Base-by-base conservation (phyloP, 2,113 vertebrate species). In the Tachuris rubrigastra region DNA sequence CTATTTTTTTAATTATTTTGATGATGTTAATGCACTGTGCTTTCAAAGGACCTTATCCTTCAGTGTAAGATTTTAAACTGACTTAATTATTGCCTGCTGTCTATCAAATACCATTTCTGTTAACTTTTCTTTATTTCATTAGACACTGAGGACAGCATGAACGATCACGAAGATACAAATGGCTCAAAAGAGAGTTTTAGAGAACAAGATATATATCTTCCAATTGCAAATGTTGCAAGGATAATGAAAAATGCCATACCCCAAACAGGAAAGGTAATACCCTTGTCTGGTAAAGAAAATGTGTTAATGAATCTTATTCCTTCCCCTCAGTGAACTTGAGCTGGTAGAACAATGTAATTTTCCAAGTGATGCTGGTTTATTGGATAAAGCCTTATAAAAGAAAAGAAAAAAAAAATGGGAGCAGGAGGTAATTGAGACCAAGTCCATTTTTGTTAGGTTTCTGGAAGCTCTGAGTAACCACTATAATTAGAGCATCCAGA, bases 191-290 rank as follows among this genome's bases (percentile, higher is more conserved):
- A 99, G 97, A 99, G 99, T 97, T 99, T 99, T 96, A 97, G 99
- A 98, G 99, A 99, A 96, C 99, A 99, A 98, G 99, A 99, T 96
- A 99, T 99, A 76, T 99, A 99, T 71, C 99, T 99, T 90, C 99
- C 99, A 31, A 99, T 99, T 56, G 99, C 99, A 91, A 99, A 99
- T 24, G 99, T 99, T 94, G 99, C 99, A 37, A 98, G 99, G 88
- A 99, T 99, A 98, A 99, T 99, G 99, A 99, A 99, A 97, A 99
- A 99, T 37, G 99, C 99, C 52, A 99, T 99, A 95, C 99, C 99
- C 27, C 99, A 99, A 92, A 99, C 99, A 24, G 99, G 99, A 97
- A 99, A 99, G 99, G 99, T 99, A 98, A 97, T 65, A 68, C 31
- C 27, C 8, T 79, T 68, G 17, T 60, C 44, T 93, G 35, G 4